Percentiles rank a stretch among this genome's conserved stretches.
Evolutionary conservation across 2,113 vertebrate genomes (phyloP).

Genomic region (Petromus typicus): DNA sequence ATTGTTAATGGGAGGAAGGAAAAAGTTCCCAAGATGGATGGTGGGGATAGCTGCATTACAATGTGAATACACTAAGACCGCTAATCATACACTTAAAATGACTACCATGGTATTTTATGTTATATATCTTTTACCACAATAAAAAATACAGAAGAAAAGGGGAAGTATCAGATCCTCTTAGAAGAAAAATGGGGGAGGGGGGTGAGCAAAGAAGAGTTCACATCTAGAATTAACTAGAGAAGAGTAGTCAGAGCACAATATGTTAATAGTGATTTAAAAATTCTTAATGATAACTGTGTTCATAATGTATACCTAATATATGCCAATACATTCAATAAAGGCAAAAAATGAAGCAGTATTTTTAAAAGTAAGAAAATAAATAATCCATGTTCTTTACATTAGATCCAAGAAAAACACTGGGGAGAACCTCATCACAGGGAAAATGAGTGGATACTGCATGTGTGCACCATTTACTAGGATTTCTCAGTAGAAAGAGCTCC

Average conservation of each 20-base stretch:
- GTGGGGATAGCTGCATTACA: background rate
- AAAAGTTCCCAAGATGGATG: background rate
- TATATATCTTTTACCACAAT: background rate
- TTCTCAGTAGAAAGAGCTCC: background rate
- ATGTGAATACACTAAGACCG: background rate
- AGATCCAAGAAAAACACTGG: background rate
- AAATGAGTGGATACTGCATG: background rate
- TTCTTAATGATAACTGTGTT: too few relatives aligned
- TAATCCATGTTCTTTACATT: background rate
- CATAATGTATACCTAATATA: too few relatives aligned
- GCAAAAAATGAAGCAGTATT: too few relatives aligned
- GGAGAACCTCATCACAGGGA: background rate
- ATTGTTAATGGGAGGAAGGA: background rate
- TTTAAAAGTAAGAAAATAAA: background rate
- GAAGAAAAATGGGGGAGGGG: background rate
- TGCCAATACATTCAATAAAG: too few relatives aligned
- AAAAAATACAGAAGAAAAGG: background rate
- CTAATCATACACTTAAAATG: background rate
- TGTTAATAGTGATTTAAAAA: background rate
- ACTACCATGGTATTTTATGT: background rate
- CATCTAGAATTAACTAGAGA: background rate
- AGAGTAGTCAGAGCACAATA: background rate
- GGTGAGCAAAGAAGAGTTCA: background rate
- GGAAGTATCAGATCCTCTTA: too few relatives aligned
- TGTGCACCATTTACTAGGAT: background rate